Conservation (phyloP, 1,140 invertebrate genomes). For the Hylyphantes graminicola region DNA sequence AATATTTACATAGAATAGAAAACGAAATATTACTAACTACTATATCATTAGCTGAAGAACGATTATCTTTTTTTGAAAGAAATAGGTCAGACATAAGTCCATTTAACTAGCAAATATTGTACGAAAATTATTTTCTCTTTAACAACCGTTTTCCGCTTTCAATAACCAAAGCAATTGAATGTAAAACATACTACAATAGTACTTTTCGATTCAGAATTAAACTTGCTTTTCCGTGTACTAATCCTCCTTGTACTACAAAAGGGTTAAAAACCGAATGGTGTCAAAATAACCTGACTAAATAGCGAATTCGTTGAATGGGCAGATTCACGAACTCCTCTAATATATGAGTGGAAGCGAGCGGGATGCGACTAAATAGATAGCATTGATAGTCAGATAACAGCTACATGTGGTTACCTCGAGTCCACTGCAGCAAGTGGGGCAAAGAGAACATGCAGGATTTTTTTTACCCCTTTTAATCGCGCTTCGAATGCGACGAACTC, state of each 20-base stretch:
- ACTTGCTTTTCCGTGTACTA: background rate
- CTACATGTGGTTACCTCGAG: no score
- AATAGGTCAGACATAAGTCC: no score
- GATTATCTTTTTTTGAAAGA: no score
- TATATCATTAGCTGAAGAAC: no score
- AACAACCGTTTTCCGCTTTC: background rate
- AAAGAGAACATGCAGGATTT: conserved; percentile 5
- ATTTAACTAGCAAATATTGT: no score
- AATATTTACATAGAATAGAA: no score
- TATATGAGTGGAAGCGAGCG: no score
- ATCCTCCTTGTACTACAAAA: background rate
- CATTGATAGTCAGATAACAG: no score
- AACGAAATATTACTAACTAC: no score
- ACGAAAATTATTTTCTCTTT: no score
- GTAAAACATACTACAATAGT: background rate
- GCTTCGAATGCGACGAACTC: background rate
- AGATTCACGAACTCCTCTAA: conserved; percentile 41
- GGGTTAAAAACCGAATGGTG: conserved; percentile 30
- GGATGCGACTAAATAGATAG: conserved; percentile 18
- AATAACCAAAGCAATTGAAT: background rate
- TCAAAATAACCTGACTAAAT: conserved; percentile 22
- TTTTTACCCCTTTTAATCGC: conserved; percentile 12
- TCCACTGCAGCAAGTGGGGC: conserved; percentile 55
- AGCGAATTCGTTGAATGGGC: background rate
- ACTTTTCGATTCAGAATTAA: background rate